Conservation (phyloP, 2,113 vertebrate species). For the Aspidoscelis tigris region DNA sequence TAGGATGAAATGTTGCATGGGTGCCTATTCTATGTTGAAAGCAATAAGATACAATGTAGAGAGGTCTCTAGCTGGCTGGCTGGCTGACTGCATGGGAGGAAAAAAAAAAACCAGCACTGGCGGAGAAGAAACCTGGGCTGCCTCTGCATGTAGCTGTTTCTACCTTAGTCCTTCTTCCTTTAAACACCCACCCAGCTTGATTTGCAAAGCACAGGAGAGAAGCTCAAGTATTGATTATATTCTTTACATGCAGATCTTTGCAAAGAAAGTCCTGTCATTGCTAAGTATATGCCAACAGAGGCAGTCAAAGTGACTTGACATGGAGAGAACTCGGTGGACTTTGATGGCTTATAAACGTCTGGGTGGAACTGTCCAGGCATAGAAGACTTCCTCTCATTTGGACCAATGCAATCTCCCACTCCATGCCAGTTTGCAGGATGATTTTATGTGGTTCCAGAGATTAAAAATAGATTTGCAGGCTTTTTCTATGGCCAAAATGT, state of each 20-base stretch:
- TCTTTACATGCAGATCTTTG: constrained; percentile 94
- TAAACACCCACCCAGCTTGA: constrained; percentile 76
- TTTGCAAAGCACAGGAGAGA: constrained; percentile 80
- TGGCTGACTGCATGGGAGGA: constrained; percentile 82
- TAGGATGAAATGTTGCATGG: constrained; percentile 78
- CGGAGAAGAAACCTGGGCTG: constrained; percentile 81
- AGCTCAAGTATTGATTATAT: constrained; percentile 91
- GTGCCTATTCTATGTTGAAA: constrained; percentile 74
- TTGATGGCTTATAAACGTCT: constrained; percentile 83
- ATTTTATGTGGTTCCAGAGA: constrained; percentile 77
- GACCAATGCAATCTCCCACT: constrained; percentile 80
- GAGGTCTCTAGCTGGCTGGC: constrained; percentile 68
- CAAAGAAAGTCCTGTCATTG: constrained; percentile 93
- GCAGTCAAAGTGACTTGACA: constrained; percentile 91
- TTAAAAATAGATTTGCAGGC: constrained; percentile 80
- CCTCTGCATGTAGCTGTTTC: constrained; percentile 85
- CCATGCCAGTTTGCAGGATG: constrained; percentile 83
- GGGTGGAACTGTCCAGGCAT: constrained; percentile 82
- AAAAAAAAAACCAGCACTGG: constrained; percentile 62
- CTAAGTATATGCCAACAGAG: constrained; percentile 93
- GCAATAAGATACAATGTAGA: constrained; percentile 77
- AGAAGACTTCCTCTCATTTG: constrained; percentile 83
- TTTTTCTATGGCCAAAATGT: constrained; percentile 85
- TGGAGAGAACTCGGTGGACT: constrained; percentile 82
- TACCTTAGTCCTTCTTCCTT: constrained; percentile 77